Evolutionary conservation across 2,888 invertebrate genomes (phyloP).

Genomic region (Corythucha ciliata): DNA sequence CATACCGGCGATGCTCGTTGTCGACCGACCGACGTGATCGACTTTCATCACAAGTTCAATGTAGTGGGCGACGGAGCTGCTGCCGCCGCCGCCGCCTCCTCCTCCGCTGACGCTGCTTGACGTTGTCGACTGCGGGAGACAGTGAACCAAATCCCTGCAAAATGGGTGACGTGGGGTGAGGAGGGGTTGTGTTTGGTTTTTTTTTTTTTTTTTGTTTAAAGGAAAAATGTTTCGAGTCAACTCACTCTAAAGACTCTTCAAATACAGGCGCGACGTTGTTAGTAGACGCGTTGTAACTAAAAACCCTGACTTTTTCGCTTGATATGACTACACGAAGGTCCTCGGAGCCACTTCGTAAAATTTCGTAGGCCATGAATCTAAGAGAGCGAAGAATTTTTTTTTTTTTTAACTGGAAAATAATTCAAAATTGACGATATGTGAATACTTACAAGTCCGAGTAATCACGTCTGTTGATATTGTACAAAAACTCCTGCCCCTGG

Average conservation of each 20-base stretch:
- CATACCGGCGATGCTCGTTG: conserved; percentile 39
- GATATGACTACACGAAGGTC: conserved; percentile 75
- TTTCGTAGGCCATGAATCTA: conserved; percentile 71
- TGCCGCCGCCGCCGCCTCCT: too few relatives aligned
- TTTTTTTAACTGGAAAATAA: conserved; percentile 1
- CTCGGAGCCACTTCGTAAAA: conserved; percentile 61
- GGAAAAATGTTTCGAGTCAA: too few relatives aligned
- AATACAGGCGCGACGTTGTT: conserved; percentile 49
- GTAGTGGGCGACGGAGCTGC: conserved; percentile 48
- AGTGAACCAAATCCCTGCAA: conserved; percentile 39
- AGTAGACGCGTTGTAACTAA: conserved; percentile 49
- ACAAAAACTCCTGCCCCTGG: conserved; percentile 71
- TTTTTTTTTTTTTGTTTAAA: too few relatives aligned
- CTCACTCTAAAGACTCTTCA: conserved; percentile 53
- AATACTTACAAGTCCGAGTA: conserved; percentile 54
- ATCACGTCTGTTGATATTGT: conserved; percentile 59
- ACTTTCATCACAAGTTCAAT: conserved; percentile 60
- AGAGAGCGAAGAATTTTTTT: conserved; percentile 18
- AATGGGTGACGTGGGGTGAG: too few relatives aligned
- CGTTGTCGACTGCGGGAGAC: conserved; percentile 49
- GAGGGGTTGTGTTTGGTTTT: too few relatives aligned
- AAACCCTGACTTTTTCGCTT: conserved; percentile 60
- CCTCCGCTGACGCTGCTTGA: conserved; percentile 47
- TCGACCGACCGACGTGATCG: conserved; percentile 41
- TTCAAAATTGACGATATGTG: background rate